A percentile compares a stretch with the other conserved stretches of the same genome.
phyloP scores from a whole-genome alignment of 2,113 vertebrate genomes.

The Microtus oregoni region DNA sequence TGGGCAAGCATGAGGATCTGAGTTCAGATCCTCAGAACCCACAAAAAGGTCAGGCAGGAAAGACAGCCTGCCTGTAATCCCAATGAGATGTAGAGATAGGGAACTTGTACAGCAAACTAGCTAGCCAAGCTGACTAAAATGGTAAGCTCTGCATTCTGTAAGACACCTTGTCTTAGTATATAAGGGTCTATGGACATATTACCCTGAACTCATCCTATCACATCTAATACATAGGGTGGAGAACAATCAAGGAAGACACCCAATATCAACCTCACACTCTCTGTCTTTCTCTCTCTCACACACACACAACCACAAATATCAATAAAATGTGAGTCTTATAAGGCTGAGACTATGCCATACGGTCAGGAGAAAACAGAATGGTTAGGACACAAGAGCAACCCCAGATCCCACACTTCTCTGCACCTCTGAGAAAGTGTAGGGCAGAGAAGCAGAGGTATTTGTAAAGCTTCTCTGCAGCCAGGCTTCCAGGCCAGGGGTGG shows the following conservation, averaged over 20 bases:
- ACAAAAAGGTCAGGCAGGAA: background rate
- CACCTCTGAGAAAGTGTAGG: background rate
- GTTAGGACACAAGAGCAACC: background rate
- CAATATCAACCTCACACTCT: background rate
- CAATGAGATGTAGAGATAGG: background rate
- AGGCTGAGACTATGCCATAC: background rate
- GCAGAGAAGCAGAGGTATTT: background rate
- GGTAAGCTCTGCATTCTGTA: background rate
- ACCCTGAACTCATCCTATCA: background rate
- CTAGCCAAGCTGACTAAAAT: background rate
- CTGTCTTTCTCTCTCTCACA: background rate
- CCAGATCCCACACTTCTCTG: background rate
- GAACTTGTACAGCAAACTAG: background rate
- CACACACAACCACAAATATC: background rate
- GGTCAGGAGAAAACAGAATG: background rate
- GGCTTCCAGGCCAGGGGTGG: fast-evolving
- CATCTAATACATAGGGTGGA: background rate
- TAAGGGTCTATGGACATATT: background rate
- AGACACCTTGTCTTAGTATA: background rate
- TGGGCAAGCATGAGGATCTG: background rate
- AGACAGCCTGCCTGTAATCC: background rate
- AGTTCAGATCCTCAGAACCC: background rate
- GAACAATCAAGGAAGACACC: background rate
- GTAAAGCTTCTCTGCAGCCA: background rate
- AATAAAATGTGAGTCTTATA: background rate